Evolutionary conservation across 2,797 vertebrate genomes (phyloP).

Genomic region (Hirundo rustica): DNA sequence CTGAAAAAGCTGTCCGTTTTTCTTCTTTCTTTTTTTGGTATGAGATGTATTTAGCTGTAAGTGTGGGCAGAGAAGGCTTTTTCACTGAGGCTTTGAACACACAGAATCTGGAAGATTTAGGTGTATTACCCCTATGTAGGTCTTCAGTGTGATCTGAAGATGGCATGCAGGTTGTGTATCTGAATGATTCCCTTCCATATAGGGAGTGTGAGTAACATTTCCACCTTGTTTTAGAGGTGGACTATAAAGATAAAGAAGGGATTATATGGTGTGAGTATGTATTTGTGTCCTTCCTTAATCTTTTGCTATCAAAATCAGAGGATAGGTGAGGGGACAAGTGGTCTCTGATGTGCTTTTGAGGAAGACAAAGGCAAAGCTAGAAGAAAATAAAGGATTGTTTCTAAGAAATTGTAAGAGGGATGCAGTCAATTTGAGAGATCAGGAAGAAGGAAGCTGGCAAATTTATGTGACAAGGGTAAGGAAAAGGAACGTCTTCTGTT

Average conservation of each 20-base stretch:
- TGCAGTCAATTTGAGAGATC: neutral
- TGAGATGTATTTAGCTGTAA: neutral
- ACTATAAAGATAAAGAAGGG: neutral
- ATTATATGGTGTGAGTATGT: neutral
- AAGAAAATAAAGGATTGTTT: neutral
- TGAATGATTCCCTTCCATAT: neutral
- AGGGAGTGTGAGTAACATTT: neutral
- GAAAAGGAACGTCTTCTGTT: neutral
- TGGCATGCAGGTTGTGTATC: neutral
- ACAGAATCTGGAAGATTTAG: neutral
- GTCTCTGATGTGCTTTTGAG: neutral
- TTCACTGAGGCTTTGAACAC: neutral
- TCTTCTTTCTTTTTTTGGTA: neutral
- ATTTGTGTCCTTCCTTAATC: neutral
- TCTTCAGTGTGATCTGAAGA: fast-evolving
- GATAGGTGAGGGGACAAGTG: neutral
- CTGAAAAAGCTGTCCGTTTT: neutral
- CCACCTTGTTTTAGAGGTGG: neutral
- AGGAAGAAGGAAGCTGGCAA: neutral
- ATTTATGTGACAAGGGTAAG: neutral
- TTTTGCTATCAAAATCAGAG: neutral
- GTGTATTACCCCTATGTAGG: no score
- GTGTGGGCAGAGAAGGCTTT: neutral
- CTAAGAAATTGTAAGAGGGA: neutral
- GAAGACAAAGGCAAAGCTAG: neutral